phyloP scores from a whole-genome alignment of 2,113 vertebrate species.

The Dromiciops gliroides region DNA sequence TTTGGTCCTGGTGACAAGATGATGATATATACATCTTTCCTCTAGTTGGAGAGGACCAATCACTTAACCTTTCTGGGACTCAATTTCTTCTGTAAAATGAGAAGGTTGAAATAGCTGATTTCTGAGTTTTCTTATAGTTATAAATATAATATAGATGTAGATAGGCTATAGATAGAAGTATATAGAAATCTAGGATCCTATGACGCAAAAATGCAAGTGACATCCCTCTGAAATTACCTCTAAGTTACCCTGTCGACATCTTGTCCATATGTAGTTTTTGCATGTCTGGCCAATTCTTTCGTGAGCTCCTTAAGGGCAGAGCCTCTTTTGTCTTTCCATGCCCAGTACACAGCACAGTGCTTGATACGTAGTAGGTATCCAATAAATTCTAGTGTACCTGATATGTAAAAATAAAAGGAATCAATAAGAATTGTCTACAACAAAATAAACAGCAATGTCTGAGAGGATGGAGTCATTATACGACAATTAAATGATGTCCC shows the following conservation, averaged over 20 bases:
- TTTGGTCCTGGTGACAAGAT: background rate
- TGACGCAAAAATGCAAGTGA: background rate
- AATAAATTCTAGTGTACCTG: background rate
- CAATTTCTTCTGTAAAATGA: background rate
- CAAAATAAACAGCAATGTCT: background rate
- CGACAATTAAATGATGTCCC: background rate
- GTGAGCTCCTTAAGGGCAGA: background rate
- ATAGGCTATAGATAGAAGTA: no score
- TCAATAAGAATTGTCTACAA: background rate
- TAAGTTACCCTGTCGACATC: background rate
- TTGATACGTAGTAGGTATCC: background rate
- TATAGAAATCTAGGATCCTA: background rate
- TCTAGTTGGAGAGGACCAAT: background rate
- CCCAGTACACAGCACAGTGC: background rate
- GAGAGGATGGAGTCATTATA: background rate
- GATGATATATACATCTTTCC: background rate
- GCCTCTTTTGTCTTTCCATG: background rate
- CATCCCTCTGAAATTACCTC: background rate
- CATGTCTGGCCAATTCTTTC: background rate
- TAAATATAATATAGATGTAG: no score
- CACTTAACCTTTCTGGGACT: background rate
- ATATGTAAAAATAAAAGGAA: background rate
- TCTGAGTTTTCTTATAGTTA: background rate
- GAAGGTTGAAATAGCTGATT: background rate
- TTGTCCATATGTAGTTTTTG: background rate